Evolutionary conservation across 1,140 invertebrate genomes (phyloP).

Genomic region (Calephelis virginiensis): DNA sequence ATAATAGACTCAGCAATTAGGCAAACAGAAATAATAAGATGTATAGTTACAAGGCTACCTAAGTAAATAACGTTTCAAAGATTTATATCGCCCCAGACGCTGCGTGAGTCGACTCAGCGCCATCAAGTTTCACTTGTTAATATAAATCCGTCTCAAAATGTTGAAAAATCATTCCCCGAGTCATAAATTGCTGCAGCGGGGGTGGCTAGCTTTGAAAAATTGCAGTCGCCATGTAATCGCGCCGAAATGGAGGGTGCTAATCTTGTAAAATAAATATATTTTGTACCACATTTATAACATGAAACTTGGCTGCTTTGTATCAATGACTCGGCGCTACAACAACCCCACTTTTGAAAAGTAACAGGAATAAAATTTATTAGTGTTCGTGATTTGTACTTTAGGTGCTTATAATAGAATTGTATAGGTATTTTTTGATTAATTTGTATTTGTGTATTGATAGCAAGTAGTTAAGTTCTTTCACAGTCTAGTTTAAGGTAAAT

Average conservation of each 20-base stretch:
- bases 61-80: constrained; percentile 16
- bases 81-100: constrained; percentile 19
- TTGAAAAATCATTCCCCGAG: constrained; percentile 64
- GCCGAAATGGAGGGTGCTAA: constrained; percentile 58
- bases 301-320: constrained; percentile 39
- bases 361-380: constrained; percentile 26
- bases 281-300: constrained; percentile 61
- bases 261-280: constrained; percentile 63
- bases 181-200: constrained; percentile 61
- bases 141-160: constrained; percentile 62
- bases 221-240: constrained; percentile 58
- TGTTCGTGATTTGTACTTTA: not conserved
- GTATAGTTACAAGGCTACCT: constrained; percentile 2
- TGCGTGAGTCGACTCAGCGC: constrained; percentile 16
- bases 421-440: too few species aligned
- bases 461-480: too few species aligned
- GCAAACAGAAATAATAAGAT: not conserved
- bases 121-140: constrained; percentile 47
- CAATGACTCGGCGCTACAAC: constrained; percentile 38
- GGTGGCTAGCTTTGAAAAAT: constrained; percentile 60
- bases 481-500: too few species aligned
- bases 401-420: not conserved
- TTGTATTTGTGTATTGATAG: too few species aligned
- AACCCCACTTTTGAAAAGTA: constrained; percentile 8
- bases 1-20: not conserved